phyloP scores from a whole-genome alignment of 2,888 invertebrate genomes.

The Volucella inanis region DNA sequence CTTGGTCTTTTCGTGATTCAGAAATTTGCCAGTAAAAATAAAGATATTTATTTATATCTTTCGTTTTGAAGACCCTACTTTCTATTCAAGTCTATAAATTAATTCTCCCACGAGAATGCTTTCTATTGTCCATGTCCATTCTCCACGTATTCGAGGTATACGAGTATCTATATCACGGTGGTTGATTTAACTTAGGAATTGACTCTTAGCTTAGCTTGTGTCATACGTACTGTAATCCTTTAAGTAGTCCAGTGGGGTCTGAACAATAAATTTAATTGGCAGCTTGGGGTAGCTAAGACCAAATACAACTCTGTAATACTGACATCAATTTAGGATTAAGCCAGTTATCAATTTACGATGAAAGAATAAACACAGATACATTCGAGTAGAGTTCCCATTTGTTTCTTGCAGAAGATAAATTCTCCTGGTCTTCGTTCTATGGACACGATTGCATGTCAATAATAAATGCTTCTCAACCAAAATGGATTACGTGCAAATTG shows the following conservation, averaged over 20 bases:
- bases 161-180: background rate
- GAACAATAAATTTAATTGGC: conserved; percentile 58
- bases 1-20: too few species aligned
- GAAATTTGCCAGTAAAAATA: too few species aligned
- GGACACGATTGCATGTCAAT: background rate
- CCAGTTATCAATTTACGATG: conserved; percentile 48
- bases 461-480: background rate
- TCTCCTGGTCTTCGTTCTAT: background rate
- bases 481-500: background rate
- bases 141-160: too few species aligned
- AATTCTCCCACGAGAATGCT: too few species aligned
- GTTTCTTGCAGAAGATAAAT: background rate
- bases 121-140: too few species aligned
- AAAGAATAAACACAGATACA: conserved; percentile 1
- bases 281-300: conserved; percentile 41
- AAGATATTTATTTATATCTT: too few species aligned
- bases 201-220: conserved; percentile 55
- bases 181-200: conserved; percentile 58
- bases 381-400: background rate
- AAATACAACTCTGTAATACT: conserved; percentile 30
- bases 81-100: too few species aligned
- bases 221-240: conserved; percentile 61
- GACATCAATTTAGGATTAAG: conserved; percentile 69
- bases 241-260: conserved; percentile 63
- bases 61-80: too few species aligned